A percentile compares a stretch with the other conserved stretches of the same genome.
These are phyloP conservation scores for Hydra vulgaris DNA, from an alignment of 30 jellyfish, hydroid and myxozoan species.

Conservation along the genomic window DNA sequence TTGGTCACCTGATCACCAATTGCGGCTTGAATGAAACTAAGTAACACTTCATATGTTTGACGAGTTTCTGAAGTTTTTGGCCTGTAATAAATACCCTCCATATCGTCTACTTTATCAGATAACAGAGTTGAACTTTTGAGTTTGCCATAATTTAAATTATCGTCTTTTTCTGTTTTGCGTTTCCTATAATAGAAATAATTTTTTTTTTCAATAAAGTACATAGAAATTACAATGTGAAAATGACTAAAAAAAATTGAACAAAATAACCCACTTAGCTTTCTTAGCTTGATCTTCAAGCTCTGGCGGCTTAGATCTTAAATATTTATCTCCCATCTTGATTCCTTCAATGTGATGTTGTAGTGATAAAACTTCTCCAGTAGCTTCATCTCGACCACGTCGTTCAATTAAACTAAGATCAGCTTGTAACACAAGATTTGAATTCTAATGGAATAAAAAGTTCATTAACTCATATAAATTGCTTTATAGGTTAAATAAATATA, in stretches of 20 bases:
- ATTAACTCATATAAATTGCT: not conserved
- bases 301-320: conserved; percentile 70
- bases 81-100: conserved; percentile 79
- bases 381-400: conserved; percentile 93
- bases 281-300: conserved; percentile 67
- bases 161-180: conserved; percentile 48
- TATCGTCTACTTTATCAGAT: conserved; percentile 81
- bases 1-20: conserved; percentile 94
- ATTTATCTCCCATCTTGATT: conserved; percentile 95
- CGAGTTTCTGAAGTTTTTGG: conserved; percentile 98
- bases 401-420: conserved; percentile 95
- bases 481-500: not conserved
- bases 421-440: conserved; percentile 94
- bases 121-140: conserved; percentile 55
- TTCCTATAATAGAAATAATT: conserved; percentile 24
- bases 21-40: conserved; percentile 95
- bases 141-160: conserved; percentile 37
- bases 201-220: not conserved
- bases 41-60: conserved; percentile 80
- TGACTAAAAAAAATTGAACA: not conserved
- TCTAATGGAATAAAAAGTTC: conserved; percentile 31
- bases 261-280: conserved; percentile 60
- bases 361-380: conserved; percentile 96
- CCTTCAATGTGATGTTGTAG: conserved; percentile 81
- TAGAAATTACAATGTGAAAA: not conserved